Evolutionary conservation across 2,888 invertebrate species (phyloP).

Genomic region (Leptinotarsa rubiginosa): DNA sequence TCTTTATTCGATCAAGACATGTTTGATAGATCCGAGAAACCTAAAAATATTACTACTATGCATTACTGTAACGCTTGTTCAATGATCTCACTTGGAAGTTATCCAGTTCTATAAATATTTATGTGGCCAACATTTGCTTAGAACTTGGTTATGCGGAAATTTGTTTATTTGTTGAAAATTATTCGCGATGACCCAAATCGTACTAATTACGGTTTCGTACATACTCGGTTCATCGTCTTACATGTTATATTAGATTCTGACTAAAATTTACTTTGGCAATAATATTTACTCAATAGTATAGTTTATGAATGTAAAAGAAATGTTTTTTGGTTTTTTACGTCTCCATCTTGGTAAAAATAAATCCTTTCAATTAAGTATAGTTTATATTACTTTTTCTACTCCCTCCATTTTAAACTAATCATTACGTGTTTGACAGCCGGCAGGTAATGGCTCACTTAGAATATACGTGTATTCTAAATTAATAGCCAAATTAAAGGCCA

Average conservation of each 20-base stretch:
- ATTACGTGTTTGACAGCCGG: too few species aligned
- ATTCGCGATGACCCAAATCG: conserved; percentile 13
- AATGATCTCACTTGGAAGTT: conserved; percentile 38
- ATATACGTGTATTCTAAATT: too few species aligned
- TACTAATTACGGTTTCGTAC: not conserved
- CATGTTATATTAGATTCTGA: not conserved
- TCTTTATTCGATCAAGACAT: not conserved
- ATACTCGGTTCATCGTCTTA: not conserved
- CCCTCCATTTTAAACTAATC: too few species aligned
- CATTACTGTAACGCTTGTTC: conserved; percentile 26
- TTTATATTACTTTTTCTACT: too few species aligned
- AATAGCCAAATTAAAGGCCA: too few species aligned
- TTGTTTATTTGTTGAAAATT: conserved; percentile 2
- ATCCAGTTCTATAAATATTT: conserved; percentile 43
- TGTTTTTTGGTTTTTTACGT: too few species aligned
- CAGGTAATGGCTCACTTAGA: too few species aligned
- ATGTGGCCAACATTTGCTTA: conserved; percentile 27
- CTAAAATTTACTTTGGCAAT: too few species aligned
- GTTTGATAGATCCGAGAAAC: not conserved
- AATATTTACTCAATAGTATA: too few species aligned
- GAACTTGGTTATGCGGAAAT: conserved; percentile 24
- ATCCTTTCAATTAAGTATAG: too few species aligned
- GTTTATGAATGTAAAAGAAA: too few species aligned
- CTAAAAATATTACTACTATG: conserved; percentile 13
- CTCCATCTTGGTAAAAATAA: too few species aligned